Base-by-base conservation (phyloP, 2,113 vertebrate genomes). In the Psilopsiagon aymara region DNA sequence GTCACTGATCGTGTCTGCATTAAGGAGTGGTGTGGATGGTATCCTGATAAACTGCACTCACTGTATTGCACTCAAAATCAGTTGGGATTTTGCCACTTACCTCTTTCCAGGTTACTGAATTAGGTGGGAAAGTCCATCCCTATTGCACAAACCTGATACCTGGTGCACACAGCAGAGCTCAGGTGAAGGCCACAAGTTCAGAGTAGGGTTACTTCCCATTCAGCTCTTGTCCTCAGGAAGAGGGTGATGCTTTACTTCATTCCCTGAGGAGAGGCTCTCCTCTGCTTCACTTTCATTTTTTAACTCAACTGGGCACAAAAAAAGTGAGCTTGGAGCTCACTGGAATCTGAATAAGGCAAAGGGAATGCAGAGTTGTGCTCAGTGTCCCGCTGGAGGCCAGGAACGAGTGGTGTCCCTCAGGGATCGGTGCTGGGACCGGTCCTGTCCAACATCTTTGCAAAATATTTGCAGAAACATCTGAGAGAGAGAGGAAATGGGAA, bases 111-210 rank as follows among this genome's bases (percentile, higher is more conserved):
- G 62, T 62, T 39, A 51, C 49, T 89, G 77, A 29, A 23, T 63
- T 66, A 35, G 66, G 57, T 33, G 29, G 60, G 53, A 55, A 71
- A 3, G 52, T n/a, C 0, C 0, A 0, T 44, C 46, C 67, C 12
- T 23, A 0, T 21, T 74, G 29, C 43, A 24, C 28, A 51, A 8
- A 92, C 24, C 41, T 59, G n/a, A 15, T 46, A 39, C 0, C 0
- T 24, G 37, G 23, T 33, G 20, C 6, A 1, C 39, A 62, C 7
- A 3, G 10, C 23, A 20, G 31, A 59, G 53, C 19, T 47, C 55
- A 23, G 39, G 7, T 28, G 27, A n/a, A 55, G 57, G 31, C 16
- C 53, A 60, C 35, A 21, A 25, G 11, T 39, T 60, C 5, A 0
- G 18, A 43, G 49, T 8, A 44, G 17, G 3, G 44, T 83, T 86